A percentile compares a stretch with the other conserved stretches of the same genome.
phyloP scores from a whole-genome alignment of 2,113 vertebrate species.

The Chauna torquata region DNA sequence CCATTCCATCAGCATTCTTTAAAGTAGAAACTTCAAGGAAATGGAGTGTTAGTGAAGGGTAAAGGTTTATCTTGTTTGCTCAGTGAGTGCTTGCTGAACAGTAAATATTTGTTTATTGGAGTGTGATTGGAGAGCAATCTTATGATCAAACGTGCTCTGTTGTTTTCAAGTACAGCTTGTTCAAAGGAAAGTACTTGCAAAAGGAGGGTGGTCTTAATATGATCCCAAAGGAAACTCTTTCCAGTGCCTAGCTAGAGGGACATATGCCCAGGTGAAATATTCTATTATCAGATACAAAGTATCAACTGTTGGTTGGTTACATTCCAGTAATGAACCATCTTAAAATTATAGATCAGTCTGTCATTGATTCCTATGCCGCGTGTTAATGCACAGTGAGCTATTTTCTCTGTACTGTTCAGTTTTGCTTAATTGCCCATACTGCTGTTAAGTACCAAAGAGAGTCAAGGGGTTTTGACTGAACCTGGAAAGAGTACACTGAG shows the following conservation, averaged over 20 bases:
- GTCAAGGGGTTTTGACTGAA: background rate
- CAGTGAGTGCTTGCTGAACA: background rate
- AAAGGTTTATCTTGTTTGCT: background rate
- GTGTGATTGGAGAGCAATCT: background rate
- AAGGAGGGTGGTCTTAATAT: background rate
- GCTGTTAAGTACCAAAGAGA: slow-evolving; percentile 5
- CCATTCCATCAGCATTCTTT: background rate
- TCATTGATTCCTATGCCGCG: background rate
- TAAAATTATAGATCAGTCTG: background rate
- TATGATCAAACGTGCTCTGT: background rate
- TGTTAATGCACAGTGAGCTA: background rate
- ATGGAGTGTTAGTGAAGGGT: background rate
- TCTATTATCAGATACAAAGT: background rate
- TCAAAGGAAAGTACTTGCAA: background rate
- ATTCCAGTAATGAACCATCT: background rate
- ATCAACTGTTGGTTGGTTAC: background rate
- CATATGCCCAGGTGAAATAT: background rate
- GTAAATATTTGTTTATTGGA: background rate
- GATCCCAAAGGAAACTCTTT: background rate
- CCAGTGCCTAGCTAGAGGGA: background rate
- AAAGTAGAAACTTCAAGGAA: background rate
- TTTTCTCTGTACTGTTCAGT: background rate
- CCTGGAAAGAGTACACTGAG: background rate
- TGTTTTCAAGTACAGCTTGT: background rate
- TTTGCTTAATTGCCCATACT: background rate